Base-by-base conservation (phyloP, 2,113 vertebrate species). In the Scatophagus argus region DNA sequence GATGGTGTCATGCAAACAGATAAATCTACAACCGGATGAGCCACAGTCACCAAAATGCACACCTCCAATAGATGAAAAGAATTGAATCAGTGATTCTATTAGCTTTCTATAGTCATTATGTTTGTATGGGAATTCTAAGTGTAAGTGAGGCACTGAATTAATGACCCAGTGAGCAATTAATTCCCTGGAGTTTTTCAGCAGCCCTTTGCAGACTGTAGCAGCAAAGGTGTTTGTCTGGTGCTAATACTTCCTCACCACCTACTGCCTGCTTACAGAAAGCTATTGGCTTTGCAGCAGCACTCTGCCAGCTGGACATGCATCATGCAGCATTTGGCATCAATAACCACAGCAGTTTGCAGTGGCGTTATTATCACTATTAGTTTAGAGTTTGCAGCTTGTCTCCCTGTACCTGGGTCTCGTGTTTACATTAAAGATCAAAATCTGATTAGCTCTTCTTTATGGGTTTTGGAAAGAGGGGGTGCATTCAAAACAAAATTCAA, bases 181-280 rank as follows among this genome's bases (percentile, higher is more conserved):
- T 29, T 80, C 65, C 51, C 75, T 49, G 29, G 81, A 82, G 81
- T n/a, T 73, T 41, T 56, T 43, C 46, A 61, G 79, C 68, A 31
- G 81, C 21, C n/a, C 5, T 5, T 3, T 29, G 13, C 63, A 74
- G 38, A 54, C 27, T 68, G 43, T 19, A 51, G 59, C 29, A 21
- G 34, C 19, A 52, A 80, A 70, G 80, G 61, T 73, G 72, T 34
- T 75, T 6, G 1, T 70, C 47, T 71, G 64, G 46, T 58, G 69
- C 39, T 54, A 44, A 74, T 46, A 64, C 73, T 60, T 31, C 16
- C 13, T 72, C 19, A 3, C 43, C 43, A 12, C 68, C 44, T 17
- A 21, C 32, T 44, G 39, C 38, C 34, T 1, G 13, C 63, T 25
- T 66, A 17, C 63, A 51, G 31, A 38, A 7, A 38, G 32, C 21